Percentiles rank a stretch among this genome's conserved stretches.
phyloP scores from a whole-genome alignment of 1,140 invertebrate genomes.

The Heliconius congener region DNA sequence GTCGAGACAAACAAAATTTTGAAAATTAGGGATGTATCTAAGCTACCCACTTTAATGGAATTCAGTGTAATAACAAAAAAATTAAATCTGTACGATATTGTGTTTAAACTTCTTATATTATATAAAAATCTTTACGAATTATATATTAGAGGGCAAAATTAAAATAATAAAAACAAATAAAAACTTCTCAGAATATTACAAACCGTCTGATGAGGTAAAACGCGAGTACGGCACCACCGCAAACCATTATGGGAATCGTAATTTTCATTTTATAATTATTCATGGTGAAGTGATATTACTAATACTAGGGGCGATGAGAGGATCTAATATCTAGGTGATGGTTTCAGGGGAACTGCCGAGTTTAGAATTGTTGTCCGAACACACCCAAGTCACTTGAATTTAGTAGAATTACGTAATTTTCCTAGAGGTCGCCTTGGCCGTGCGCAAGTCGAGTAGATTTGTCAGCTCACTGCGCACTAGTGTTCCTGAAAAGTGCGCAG shows the following conservation, averaged over 20 bases:
- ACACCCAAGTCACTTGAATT: slow-evolving; percentile 73
- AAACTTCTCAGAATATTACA: slow-evolving; percentile 47
- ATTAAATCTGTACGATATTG: background rate
- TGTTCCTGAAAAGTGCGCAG: slow-evolving; percentile 66
- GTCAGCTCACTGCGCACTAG: slow-evolving; percentile 74
- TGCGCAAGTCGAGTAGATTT: slow-evolving; percentile 76
- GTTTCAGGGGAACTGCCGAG: slow-evolving; percentile 46
- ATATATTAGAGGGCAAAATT: slow-evolving; percentile 11
- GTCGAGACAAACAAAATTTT: slow-evolving; percentile 23
- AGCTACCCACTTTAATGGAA: slow-evolving; percentile 43
- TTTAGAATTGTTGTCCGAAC: slow-evolving; percentile 65
- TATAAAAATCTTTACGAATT: background rate
- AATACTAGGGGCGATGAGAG: slow-evolving; percentile 49
- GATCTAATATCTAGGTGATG: slow-evolving; percentile 57
- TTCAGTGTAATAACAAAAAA: slow-evolving; percentile 16
- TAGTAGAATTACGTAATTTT: slow-evolving; percentile 79
- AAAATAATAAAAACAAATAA: slow-evolving; percentile 12
- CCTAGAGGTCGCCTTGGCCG: slow-evolving; percentile 74
- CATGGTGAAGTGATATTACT: slow-evolving; percentile 57
- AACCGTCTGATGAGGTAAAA: slow-evolving; percentile 80
- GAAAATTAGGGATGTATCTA: slow-evolving; percentile 57
- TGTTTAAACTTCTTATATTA: background rate
- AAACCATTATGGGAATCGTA: slow-evolving; percentile 76
- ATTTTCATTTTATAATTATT: slow-evolving; percentile 77
- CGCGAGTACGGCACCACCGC: slow-evolving; percentile 75